phyloP scores from a whole-genome alignment of 2,888 invertebrate genomes.

The Cataglyphis altisquamis region DNA sequence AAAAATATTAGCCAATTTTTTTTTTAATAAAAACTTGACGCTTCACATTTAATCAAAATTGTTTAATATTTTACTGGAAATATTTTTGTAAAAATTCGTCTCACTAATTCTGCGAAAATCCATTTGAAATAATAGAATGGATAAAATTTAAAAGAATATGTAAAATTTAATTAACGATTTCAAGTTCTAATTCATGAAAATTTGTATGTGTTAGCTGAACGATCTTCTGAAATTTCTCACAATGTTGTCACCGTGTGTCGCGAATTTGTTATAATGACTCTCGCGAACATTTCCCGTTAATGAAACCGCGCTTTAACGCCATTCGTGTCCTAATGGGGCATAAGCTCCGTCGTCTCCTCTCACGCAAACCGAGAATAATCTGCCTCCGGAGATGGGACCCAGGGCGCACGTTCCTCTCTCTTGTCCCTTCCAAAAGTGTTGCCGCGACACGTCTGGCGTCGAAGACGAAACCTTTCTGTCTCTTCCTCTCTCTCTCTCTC shows the following conservation, averaged over 20 bases:
- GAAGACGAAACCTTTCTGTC: slow-evolving; percentile 26
- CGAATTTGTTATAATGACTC: slow-evolving; percentile 38
- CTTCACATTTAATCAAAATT: neutral
- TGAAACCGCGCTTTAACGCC: slow-evolving; percentile 52
- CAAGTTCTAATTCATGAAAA: neutral
- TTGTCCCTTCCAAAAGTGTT: slow-evolving; percentile 43
- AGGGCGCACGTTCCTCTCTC: slow-evolving; percentile 33
- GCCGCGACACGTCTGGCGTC: slow-evolving; percentile 30
- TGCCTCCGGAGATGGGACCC: slow-evolving; percentile 38
- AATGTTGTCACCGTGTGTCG: slow-evolving; percentile 38
- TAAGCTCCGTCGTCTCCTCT: slow-evolving; percentile 34
- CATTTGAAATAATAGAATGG: neutral
- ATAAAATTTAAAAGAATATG: neutral
- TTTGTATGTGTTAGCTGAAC: neutral
- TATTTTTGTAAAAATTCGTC: neutral
- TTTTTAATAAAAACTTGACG: neutral
- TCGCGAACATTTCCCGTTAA: slow-evolving; percentile 52
- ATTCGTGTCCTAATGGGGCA: slow-evolving; percentile 42
- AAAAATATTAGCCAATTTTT: neutral
- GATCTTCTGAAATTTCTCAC: slow-evolving; percentile 31
- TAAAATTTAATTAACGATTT: neutral
- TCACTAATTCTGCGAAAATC: neutral
- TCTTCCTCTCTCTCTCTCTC: neutral
- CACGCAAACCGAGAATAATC: slow-evolving; percentile 52
- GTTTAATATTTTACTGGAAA: slow-evolving; percentile 1